phyloP scores from a whole-genome alignment of 2,797 vertebrate genomes.

The Megalops cyprinoides region DNA sequence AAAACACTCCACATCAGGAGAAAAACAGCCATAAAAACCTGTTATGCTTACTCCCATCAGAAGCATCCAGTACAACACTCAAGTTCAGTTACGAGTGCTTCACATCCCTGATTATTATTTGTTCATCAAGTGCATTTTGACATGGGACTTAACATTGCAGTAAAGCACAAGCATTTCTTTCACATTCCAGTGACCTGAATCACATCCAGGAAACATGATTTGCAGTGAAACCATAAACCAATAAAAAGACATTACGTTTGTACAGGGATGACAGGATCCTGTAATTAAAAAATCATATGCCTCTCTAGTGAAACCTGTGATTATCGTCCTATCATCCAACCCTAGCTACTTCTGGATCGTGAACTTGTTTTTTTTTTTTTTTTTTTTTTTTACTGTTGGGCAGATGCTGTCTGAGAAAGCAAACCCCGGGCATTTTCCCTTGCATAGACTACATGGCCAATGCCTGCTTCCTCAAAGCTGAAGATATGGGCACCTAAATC shows the following conservation, averaged over 20 bases:
- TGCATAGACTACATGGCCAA: not conserved
- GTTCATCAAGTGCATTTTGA: not conserved
- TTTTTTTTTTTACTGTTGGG: not conserved
- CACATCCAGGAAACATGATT: slow-evolving; percentile 30
- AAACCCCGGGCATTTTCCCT: not conserved
- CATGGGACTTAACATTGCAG: not conserved
- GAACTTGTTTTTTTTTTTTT: not conserved
- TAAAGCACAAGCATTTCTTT: not conserved
- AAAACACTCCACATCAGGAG: not conserved
- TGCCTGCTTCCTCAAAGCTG: not conserved
- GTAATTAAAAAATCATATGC: slow-evolving; percentile 26
- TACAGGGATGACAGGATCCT: slow-evolving; percentile 24
- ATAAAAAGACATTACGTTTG: slow-evolving; percentile 29
- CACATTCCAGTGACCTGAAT: slow-evolving; percentile 28
- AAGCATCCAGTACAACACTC: not conserved
- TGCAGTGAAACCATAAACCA: slow-evolving; percentile 24
- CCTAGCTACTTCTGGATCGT: slow-evolving; percentile 9
- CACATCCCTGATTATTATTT: not conserved
- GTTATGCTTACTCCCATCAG: not conserved
- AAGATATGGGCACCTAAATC: no score
- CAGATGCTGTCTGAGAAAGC: slow-evolving; percentile 6
- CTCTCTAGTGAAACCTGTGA: slow-evolving; percentile 21
- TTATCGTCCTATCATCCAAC: slow-evolving; percentile 23
- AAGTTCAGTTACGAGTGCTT: not conserved
- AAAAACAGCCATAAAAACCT: not conserved